Evolutionary conservation across 37 sponge, comb jelly and placozoan species (phyloP), one percentile per base, ranked within the genome.

Genomic region (Diacarnus erythraeanus): DNA sequence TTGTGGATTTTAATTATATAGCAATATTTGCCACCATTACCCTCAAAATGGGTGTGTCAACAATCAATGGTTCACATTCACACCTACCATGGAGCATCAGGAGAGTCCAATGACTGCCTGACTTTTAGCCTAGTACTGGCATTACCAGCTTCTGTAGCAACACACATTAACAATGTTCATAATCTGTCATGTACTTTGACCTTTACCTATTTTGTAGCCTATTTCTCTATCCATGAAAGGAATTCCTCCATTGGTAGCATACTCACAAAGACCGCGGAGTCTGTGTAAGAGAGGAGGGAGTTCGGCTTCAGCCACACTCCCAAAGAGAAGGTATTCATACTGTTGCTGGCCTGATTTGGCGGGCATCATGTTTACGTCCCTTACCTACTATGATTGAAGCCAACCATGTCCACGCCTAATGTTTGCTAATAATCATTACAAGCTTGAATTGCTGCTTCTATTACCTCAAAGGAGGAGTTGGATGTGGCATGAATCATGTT

Each of bases 261-360:
- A 73, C 60, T 89, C 90, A 44, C 90, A 89, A 40, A 93, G 78
- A 6, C 94, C 94, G 57, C 94, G 57, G 40, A 93, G 76, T 26
- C 94, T 42, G 76, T 93, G 75, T 38, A 93, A 56, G 27, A 93
- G 80, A 20, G 81, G 20, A 37, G 43, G 64, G 12, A 83, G 38
- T 6, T 83, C 75, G 3, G 36, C 63, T 69, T 86, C 84, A 22
- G 83, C 39, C 0, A 91, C 83, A 70, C 92, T 79, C n/a, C 92
- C 92, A 57, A 82, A 86, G 56, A 91, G 59, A 40, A 91, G 66
- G 34, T 80, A 60, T 71, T 91, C 92, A 70, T 79, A 83, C 31
- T 66, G 75, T n/a, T 81, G 82, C 47, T 61, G 67, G 30, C 41
- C 54, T 0, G 71, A 9, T 44, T 67, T 78, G 56, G n/a, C 71